phyloP scores from a whole-genome alignment of 2,888 invertebrate species.

The Sabellastarte sp. region DNA sequence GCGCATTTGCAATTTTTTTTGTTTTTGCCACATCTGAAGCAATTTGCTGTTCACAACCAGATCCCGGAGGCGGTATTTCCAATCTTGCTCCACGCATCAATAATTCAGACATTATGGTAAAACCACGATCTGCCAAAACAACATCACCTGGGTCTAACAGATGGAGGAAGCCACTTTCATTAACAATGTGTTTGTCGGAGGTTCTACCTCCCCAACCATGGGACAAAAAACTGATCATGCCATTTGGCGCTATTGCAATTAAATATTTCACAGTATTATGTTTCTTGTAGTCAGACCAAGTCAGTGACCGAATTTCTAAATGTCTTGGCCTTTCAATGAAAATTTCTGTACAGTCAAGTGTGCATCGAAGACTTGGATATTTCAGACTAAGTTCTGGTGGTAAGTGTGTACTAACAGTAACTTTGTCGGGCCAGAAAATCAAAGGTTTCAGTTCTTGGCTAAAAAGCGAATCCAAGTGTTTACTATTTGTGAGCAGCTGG shows the following conservation, averaged over 20 bases:
- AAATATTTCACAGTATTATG: constrained; percentile 29
- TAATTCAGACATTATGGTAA: constrained; percentile 24
- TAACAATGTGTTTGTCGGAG: constrained; percentile 24
- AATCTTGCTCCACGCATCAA: constrained; percentile 13
- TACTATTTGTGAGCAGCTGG: constrained; percentile 2
- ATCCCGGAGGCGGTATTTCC: constrained; percentile 22
- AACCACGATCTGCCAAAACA: constrained; percentile 31
- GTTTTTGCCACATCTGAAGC: constrained; percentile 22
- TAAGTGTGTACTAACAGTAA: not conserved
- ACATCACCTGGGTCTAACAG: constrained; percentile 22
- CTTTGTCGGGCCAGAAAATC: constrained; percentile 6
- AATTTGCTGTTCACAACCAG: constrained; percentile 27
- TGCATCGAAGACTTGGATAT: constrained; percentile 12
- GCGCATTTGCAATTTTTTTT: constrained; percentile 25
- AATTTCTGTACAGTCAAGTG: constrained; percentile 18
- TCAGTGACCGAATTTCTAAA: constrained; percentile 15
- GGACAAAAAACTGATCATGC: constrained; percentile 21
- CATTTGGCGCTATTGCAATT: constrained; percentile 23
- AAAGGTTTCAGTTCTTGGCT: constrained; percentile 3
- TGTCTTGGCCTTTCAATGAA: constrained; percentile 28
- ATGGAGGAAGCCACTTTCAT: constrained; percentile 23
- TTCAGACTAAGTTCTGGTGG: constrained; percentile 5
- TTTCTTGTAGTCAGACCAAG: no score
- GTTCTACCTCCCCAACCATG: constrained; percentile 24
- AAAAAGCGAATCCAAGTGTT: constrained; percentile 4